phyloP scores from a whole-genome alignment of 1,140 invertebrate species.

The Sycobia sp. region DNA sequence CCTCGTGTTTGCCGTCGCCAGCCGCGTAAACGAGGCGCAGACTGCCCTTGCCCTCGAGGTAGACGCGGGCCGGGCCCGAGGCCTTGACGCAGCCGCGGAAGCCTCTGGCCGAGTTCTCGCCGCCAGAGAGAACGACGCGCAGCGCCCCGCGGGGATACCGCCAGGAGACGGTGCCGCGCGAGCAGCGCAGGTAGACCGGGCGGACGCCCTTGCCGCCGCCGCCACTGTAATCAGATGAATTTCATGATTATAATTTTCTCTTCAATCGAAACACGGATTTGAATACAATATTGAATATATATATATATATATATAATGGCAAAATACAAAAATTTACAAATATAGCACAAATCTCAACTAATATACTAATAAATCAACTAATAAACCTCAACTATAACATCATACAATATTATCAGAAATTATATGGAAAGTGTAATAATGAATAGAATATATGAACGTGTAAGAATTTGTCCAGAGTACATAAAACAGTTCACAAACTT shows the following conservation, averaged over 20 bases:
- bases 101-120: conserved; percentile 61
- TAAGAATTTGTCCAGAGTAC: no score
- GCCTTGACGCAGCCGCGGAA: conserved; percentile 75
- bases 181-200: conserved; percentile 78
- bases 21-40: conserved; percentile 69
- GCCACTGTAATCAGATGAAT: conserved; percentile 48
- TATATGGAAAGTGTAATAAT: no score
- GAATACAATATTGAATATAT: no score
- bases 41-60: conserved; percentile 70
- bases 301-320: not conserved
- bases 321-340: no score
- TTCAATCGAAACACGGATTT: no score
- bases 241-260: not conserved
- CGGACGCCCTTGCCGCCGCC: conserved; percentile 69
- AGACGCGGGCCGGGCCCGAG: conserved; percentile 67
- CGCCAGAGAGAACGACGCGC: conserved; percentile 69
- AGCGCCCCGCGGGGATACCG: conserved; percentile 76
- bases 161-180: conserved; percentile 74
- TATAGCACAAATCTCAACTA: no score
- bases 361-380: no score
- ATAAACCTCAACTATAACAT: no score
- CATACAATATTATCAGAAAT: no score
- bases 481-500: no score
- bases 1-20: conserved; percentile 66
- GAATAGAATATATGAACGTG: no score